phyloP scores from a whole-genome alignment of 1,140 invertebrate species.

The Druon quercuslanigerum region DNA sequence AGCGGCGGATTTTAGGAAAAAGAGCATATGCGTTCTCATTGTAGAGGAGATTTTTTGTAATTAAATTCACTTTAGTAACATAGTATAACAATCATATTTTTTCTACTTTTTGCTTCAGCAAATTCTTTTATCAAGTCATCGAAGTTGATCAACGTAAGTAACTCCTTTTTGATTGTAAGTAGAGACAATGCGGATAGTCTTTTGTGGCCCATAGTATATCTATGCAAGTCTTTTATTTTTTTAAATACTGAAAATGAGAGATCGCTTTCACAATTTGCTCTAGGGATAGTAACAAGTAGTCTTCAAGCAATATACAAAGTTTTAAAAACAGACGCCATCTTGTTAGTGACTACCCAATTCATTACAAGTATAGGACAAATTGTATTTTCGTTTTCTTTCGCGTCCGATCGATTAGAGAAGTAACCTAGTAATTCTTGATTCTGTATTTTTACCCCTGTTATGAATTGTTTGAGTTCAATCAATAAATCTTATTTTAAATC shows the following conservation, averaged over 20 bases:
- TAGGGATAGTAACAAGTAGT: slow-evolving; percentile 35
- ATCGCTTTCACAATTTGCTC: slow-evolving; percentile 42
- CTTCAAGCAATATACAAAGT: slow-evolving; percentile 36
- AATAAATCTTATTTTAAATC: slow-evolving; percentile 30
- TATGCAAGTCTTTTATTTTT: slow-evolving; percentile 36
- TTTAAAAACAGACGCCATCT: slow-evolving; percentile 34
- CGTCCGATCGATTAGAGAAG: slow-evolving; percentile 20
- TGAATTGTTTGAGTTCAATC: slow-evolving; percentile 33
- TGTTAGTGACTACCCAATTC: slow-evolving; percentile 33
- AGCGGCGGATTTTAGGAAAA: too few relatives aligned
- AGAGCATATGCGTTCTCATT: too few relatives aligned
- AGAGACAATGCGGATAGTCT: slow-evolving; percentile 17
- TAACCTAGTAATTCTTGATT: not conserved
- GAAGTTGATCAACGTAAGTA: slow-evolving; percentile 4
- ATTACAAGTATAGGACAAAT: slow-evolving; percentile 33
- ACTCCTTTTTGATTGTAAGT: slow-evolving; percentile 20
- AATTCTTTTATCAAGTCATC: too few relatives aligned
- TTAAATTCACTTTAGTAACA: too few relatives aligned
- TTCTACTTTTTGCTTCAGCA: slow-evolving; percentile 16
- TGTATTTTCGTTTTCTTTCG: not conserved
- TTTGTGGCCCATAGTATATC: slow-evolving; percentile 30
- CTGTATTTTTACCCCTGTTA: slow-evolving; percentile 6
- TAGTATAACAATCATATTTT: slow-evolving; percentile 22
- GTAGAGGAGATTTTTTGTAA: too few relatives aligned
- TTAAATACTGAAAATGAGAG: slow-evolving; percentile 40